phyloP scores from a whole-genome alignment of 2,797 vertebrate genomes.

The Trachurus trachurus region DNA sequence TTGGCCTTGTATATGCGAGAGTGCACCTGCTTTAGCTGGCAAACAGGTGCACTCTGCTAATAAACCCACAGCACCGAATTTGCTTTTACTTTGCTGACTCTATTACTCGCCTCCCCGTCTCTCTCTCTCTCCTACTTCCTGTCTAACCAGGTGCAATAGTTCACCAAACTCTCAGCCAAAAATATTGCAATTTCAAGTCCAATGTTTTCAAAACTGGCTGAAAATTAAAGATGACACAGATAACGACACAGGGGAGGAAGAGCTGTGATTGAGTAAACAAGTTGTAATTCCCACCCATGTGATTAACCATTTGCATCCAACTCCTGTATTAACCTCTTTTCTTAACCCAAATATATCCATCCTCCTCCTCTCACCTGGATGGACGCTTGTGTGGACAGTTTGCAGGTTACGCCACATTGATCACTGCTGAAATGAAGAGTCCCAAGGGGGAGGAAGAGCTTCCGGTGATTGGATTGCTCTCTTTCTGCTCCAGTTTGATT shows the following conservation, averaged over 20 bases:
- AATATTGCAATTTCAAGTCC: background rate
- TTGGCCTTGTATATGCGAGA: slow-evolving; percentile 15
- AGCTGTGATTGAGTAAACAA: background rate
- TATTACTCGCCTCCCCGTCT: background rate
- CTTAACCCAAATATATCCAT: background rate
- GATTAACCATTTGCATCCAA: slow-evolving; percentile 13
- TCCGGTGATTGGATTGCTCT: slow-evolving; percentile 34
- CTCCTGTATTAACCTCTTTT: background rate
- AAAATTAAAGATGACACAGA: background rate
- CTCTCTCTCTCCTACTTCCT: background rate
- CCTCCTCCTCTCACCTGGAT: slow-evolving; percentile 15
- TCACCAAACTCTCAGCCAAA: background rate
- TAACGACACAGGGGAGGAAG: background rate
- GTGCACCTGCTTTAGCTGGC: slow-evolving; percentile 43
- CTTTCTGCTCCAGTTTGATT: slow-evolving; percentile 37
- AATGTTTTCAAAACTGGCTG: background rate
- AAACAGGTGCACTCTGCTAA: slow-evolving; percentile 56
- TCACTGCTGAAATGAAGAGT: slow-evolving; percentile 43
- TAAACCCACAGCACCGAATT: slow-evolving; percentile 45
- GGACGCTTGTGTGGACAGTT: slow-evolving; percentile 26
- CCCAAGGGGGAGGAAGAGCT: slow-evolving; percentile 26
- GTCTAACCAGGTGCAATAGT: slow-evolving; percentile 1
- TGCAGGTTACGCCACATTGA: slow-evolving; percentile 45
- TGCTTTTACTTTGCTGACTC: slow-evolving; percentile 40
- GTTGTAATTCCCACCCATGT: background rate